phyloP scores from a whole-genome alignment of 2,113 vertebrate species.

The Sander vitreus region DNA sequence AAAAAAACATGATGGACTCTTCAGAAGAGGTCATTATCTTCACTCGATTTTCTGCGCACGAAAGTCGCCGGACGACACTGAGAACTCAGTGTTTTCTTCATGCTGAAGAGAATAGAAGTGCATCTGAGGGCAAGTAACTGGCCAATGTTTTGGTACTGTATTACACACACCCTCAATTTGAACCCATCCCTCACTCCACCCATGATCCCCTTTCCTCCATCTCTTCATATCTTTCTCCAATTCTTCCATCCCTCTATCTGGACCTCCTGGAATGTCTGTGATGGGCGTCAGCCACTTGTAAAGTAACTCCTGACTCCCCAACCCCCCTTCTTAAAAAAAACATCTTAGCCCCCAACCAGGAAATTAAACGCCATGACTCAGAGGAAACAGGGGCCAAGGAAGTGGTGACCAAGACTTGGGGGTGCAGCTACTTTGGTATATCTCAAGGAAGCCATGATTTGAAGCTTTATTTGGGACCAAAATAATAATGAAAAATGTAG shows the following conservation, averaged over 20 bases:
- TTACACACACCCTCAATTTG: not conserved
- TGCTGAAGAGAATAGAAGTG: constrained; percentile 8
- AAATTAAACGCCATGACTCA: constrained; percentile 69
- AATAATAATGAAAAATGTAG: not conserved
- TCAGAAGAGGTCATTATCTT: too few relatives aligned
- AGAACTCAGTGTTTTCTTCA: not conserved
- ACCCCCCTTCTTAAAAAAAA: constrained; percentile 18
- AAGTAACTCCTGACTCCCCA: not conserved
- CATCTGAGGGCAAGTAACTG: constrained; percentile 3
- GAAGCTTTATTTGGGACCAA: constrained; percentile 3
- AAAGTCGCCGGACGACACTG: too few relatives aligned
- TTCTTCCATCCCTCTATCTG: constrained; percentile 12
- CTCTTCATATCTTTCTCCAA: not conserved
- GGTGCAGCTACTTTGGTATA: not conserved
- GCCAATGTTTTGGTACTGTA: not conserved
- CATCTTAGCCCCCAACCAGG: constrained; percentile 57
- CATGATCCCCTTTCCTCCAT: not conserved
- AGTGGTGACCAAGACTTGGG: constrained; percentile 5
- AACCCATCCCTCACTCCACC: not conserved
- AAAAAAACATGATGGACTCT: too few relatives aligned
- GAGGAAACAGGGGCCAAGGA: constrained; percentile 15
- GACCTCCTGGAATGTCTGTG: constrained; percentile 44
- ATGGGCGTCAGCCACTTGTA: constrained; percentile 36
- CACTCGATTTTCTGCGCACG: too few relatives aligned
- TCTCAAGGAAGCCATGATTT: not conserved